These are phyloP conservation scores for Ctenochaetus hawaiiensis DNA, from an alignment of 2,797 vertebrate genomes.

Conservation along the genomic window DNA sequence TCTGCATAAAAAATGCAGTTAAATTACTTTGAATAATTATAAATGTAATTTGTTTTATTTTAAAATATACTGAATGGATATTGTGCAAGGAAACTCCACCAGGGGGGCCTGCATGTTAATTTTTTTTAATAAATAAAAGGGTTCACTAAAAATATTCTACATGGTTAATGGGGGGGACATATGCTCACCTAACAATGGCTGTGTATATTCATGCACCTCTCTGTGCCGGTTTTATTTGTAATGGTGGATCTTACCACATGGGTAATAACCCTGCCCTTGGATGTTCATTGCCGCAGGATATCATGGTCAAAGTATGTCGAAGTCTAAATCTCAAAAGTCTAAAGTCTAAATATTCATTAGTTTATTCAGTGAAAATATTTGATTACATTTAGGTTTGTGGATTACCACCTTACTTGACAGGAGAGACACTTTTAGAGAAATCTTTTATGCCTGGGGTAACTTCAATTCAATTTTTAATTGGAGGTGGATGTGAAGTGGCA, in stretches of 20 bases:
- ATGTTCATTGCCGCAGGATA: not conserved
- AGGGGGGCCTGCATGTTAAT: not conserved
- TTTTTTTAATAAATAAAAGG: too few species aligned
- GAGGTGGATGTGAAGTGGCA: slow-evolving; percentile 12
- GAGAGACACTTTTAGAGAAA: not conserved
- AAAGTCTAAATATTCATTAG: not conserved
- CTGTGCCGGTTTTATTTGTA: not conserved
- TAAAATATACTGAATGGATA: not conserved
- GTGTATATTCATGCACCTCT: not conserved
- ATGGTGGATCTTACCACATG: not conserved
- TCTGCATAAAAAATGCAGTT: slow-evolving; percentile 1
- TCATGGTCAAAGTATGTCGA: not conserved
- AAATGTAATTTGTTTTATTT: too few species aligned
- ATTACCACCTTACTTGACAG: slow-evolving; percentile 5
- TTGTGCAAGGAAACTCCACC: not conserved
- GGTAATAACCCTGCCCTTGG: not conserved
- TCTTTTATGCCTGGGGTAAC: slow-evolving; percentile 12
- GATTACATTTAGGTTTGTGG: slow-evolving; percentile 1
- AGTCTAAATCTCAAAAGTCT: not conserved
- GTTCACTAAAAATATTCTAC: too few species aligned
- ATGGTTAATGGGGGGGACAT: not conserved
- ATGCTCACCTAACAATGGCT: not conserved
- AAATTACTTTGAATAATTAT: not conserved
- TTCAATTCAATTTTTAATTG: slow-evolving; percentile 14
- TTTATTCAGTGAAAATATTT: not conserved